Evolutionary conservation across 2,113 vertebrate species (phyloP).

Genomic region (Aptenodytes patagonicus): DNA sequence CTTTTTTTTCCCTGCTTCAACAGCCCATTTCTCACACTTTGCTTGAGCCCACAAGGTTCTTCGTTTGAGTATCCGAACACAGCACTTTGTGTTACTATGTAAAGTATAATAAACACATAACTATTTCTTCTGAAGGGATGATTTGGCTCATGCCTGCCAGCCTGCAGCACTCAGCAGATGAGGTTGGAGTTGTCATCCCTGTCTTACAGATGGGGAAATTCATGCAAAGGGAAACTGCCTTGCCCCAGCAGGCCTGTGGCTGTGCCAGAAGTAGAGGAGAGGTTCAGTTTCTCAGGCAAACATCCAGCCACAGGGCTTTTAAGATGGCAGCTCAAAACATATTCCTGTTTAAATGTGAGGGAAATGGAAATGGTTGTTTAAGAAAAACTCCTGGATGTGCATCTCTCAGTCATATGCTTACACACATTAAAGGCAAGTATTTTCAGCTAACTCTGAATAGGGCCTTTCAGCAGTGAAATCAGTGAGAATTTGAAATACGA

Average conservation of each 20-base stretch:
- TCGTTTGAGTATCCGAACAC: not conserved
- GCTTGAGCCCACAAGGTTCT: not conserved
- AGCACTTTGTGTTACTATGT: fast-evolving
- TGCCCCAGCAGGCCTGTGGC: not conserved
- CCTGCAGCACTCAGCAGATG: not conserved
- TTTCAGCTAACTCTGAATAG: not conserved
- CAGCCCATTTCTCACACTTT: not conserved
- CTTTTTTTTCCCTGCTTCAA: not conserved
- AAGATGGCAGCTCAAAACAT: not conserved
- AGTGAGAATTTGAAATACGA: not conserved
- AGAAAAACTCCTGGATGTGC: not conserved
- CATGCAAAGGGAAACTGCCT: not conserved
- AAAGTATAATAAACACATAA: not conserved
- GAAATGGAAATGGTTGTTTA: not conserved
- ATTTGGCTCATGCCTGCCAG: not conserved
- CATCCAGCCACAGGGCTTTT: not conserved
- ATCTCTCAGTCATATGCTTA: not conserved
- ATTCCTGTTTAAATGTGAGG: not conserved
- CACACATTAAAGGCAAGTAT: not conserved
- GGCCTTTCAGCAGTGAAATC: not conserved
- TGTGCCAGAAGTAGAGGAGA: not conserved
- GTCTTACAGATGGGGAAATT: not conserved
- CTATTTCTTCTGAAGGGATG: not conserved
- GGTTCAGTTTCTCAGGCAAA: not conserved
- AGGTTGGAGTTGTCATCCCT: not conserved